Base-by-base conservation (phyloP, 2,797 vertebrate species). In the Rhyacichthys aspro region DNA sequence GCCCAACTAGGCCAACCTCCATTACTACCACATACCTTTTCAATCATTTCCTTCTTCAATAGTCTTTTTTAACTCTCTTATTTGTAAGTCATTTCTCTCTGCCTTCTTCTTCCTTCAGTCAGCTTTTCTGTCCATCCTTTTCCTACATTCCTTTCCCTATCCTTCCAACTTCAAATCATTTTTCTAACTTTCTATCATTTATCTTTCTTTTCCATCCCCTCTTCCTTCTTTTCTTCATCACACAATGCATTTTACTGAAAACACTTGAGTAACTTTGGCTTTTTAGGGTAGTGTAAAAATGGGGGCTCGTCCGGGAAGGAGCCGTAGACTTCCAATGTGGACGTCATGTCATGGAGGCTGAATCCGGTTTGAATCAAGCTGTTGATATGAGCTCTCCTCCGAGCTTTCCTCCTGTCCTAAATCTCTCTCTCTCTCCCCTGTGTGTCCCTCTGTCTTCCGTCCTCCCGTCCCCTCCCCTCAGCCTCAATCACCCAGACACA, bases 401-500 rank as follows among this genome's bases (percentile, higher is more conserved):
- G 78, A 81, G 65, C 74, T 72, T 84, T 67, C 82, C 78, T 65
- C 52, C 69, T 77, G 79, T 79, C 82, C 78, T 63, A 73, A 0
- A 42, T 72, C 68, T 71, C 84, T 57, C 58, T 55, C 58, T 16
- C 55, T 15, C 67, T 18, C 14, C 28, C 42, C 67, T 53, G 42
- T 58, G 64, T 49, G 71, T 67, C 76, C 46, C 74, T 64, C 71
- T 70, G 72, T 52, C 55, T 67, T 56, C 28, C 59, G 55, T 78
- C 65, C 72, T 67, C 67, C 48, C 79, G 64, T 72, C 78, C 75
- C 81, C 78, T 74, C 78, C 74, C 79, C 81, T 79, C 78, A 82
- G 78, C 87, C 83, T 88, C 86, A 83, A 83, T 87, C 86, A 88
- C 82, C 84, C 87, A 89, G 85, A 88, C 86, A 88, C 84, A 86